A percentile compares a stretch with the other conserved stretches of the same genome.
Conservation (phyloP, 2,888 invertebrate genomes). For the Orthosia gothica region DNA sequence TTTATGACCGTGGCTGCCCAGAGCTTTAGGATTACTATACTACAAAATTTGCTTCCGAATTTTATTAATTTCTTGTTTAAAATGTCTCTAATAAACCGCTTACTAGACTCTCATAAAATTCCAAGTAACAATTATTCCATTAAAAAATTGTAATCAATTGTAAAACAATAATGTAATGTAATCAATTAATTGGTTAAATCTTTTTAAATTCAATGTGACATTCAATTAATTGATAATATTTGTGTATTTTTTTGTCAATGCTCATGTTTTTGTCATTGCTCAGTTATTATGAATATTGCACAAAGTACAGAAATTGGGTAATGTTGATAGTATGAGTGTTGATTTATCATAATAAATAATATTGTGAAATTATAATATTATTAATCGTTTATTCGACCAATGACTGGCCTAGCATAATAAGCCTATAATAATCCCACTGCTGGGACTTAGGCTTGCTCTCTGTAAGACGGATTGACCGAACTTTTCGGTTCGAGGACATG, state of each 20-base stretch:
- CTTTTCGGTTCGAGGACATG: too few relatives aligned
- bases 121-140: conserved; percentile 55
- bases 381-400: conserved; percentile 24
- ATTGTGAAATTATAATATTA: conserved; percentile 20
- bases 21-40: neutral
- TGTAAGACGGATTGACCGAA: too few relatives aligned
- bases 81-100: conserved; percentile 17
- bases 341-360: conserved; percentile 1
- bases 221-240: conserved; percentile 44
- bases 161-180: conserved; percentile 44
- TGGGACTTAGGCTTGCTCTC: too few relatives aligned
- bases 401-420: neutral
- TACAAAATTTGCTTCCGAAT: neutral
- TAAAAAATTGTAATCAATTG: conserved; percentile 61
- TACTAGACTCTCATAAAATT: conserved; percentile 41
- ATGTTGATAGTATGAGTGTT: conserved; percentile 12
- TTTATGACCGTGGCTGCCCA: neutral
- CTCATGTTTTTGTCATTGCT: conserved; percentile 15
- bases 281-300: conserved; percentile 20
- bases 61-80: neutral
- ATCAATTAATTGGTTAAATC: conserved; percentile 54
- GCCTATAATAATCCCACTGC: too few relatives aligned
- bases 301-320: conserved; percentile 17
- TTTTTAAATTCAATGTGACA: conserved; percentile 55
- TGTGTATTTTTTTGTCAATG: neutral